Conservation (phyloP, 2,113 vertebrate species). For the Rana temporaria region DNA sequence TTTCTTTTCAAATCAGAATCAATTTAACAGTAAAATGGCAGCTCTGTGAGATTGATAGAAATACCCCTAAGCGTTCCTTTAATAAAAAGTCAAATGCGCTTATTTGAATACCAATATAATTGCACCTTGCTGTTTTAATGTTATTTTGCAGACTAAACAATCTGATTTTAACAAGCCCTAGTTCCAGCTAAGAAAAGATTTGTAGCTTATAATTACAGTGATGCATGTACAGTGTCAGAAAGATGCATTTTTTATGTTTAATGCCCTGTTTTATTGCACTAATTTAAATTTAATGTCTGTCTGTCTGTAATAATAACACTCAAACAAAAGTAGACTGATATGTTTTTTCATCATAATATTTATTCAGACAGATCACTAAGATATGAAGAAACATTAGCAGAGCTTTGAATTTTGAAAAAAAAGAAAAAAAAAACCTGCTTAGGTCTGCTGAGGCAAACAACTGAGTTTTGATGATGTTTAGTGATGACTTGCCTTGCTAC, state of each 20-base stretch:
- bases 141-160: conserved; percentile 53
- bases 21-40: conserved; percentile 20
- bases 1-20: conserved; percentile 37
- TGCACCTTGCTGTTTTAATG: conserved; percentile 57
- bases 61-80: conserved; percentile 55
- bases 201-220: conserved; percentile 77
- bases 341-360: conserved; percentile 79
- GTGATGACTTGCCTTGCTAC: neutral
- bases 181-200: conserved; percentile 66
- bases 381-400: conserved; percentile 34
- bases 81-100: conserved; percentile 55
- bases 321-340: conserved; percentile 78
- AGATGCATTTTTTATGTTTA: conserved; percentile 77
- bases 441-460: conserved; percentile 16
- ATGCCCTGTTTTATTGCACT: conserved; percentile 81
- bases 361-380: conserved; percentile 75
- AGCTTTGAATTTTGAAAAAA: neutral
- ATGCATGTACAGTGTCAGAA: conserved; percentile 75
- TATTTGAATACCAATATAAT: conserved; percentile 49
- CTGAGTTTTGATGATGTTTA: neutral
- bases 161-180: conserved; percentile 56
- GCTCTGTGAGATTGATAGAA: conserved; percentile 34
- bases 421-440: neutral
- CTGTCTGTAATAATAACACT: conserved; percentile 81
- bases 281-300: conserved; percentile 83